A percentile compares a stretch with the other conserved stretches of the same genome.
Evolutionary conservation across 2,888 invertebrate species (phyloP).

Genomic region (Nomada lathburiana): DNA sequence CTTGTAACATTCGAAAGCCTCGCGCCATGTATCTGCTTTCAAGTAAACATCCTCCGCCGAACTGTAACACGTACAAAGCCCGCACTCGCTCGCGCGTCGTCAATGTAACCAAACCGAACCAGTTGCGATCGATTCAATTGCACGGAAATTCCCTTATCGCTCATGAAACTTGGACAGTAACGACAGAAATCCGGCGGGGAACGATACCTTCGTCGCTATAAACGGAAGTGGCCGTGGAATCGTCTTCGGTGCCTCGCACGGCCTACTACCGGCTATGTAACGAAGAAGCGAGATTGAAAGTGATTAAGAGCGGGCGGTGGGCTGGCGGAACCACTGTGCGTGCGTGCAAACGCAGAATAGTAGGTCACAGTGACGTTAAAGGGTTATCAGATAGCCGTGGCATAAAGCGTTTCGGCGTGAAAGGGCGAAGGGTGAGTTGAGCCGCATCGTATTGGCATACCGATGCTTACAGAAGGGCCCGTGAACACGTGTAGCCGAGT

Average conservation of each 20-base stretch:
- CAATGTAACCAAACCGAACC: not conserved
- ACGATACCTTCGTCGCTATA: constrained; percentile 40
- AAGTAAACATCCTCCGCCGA: too few species aligned
- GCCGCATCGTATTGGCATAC: constrained; percentile 74
- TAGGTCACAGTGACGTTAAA: constrained; percentile 77
- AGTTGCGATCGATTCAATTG: not conserved
- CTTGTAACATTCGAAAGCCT: too few species aligned
- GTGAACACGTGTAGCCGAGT: constrained; percentile 73
- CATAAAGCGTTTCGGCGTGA: constrained; percentile 65
- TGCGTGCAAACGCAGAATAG: constrained; percentile 76
- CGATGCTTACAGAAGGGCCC: constrained; percentile 64
- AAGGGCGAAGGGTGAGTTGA: constrained; percentile 44
- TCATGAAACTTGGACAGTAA: constrained; percentile 8
- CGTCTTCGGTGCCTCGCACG: constrained; percentile 69
- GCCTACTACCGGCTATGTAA: constrained; percentile 62
- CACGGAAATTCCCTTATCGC: not conserved
- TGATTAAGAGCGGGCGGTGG: constrained; percentile 72
- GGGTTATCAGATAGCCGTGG: constrained; percentile 75
- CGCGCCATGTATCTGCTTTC: too few species aligned
- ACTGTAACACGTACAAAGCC: too few species aligned
- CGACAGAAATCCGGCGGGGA: constrained; percentile 27
- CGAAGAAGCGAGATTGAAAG: constrained; percentile 71
- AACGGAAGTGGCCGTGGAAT: constrained; percentile 55
- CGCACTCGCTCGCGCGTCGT: too few species aligned
- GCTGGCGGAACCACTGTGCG: constrained; percentile 59